phyloP scores from a whole-genome alignment of 2,113 vertebrate genomes.

The Raphicerus campestris region DNA sequence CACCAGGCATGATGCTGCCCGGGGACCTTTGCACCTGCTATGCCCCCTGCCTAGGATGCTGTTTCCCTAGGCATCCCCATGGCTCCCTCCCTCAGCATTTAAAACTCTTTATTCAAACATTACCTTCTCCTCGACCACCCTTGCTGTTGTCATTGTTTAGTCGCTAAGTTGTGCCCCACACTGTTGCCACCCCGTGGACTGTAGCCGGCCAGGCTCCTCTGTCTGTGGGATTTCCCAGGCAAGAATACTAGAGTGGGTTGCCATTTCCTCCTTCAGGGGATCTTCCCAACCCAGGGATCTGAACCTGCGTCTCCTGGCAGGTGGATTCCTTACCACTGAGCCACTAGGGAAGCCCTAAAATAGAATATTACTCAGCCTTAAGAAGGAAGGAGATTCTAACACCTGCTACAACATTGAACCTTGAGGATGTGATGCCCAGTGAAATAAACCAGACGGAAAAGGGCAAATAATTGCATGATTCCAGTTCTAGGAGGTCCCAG shows the following conservation, averaged over 20 bases:
- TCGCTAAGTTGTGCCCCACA: neutral
- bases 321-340: neutral
- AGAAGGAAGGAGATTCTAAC: neutral
- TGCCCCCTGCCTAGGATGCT: neutral
- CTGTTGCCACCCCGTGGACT: neutral
- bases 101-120: neutral
- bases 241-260: neutral
- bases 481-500: neutral
- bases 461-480: neutral
- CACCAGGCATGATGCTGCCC: neutral
- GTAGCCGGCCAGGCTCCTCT: neutral
- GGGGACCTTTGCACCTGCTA: neutral
- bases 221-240: neutral
- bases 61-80: neutral
- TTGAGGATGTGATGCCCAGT: neutral
- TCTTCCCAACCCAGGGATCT: neutral
- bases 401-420: neutral
- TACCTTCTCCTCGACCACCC: neutral
- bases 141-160: neutral
- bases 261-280: neutral
- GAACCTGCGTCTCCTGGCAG: neutral
- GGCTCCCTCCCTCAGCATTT: neutral
- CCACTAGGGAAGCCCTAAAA: neutral
- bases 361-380: neutral
- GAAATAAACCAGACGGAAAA: neutral